A percentile compares a stretch with the other conserved stretches of the same genome.
Conservation (phyloP, 2,797 vertebrate genomes). For the Eulemur rubriventer region DNA sequence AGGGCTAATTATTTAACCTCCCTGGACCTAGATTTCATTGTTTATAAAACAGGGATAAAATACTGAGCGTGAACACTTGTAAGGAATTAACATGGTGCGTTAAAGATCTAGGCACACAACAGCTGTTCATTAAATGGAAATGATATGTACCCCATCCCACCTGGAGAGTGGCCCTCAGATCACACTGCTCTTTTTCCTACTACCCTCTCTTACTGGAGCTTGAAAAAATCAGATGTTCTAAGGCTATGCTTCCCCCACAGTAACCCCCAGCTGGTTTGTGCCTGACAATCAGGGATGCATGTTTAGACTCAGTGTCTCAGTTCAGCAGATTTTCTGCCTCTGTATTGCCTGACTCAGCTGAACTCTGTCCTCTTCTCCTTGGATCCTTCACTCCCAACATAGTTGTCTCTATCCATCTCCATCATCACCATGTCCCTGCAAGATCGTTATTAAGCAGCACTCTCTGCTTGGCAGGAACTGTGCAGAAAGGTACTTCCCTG, state of each 20-base stretch:
- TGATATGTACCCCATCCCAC: background rate
- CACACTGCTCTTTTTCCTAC: background rate
- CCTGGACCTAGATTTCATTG: background rate
- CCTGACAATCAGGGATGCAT: background rate
- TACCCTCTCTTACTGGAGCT: background rate
- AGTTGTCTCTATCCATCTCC: background rate
- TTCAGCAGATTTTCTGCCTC: background rate
- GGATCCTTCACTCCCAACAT: background rate
- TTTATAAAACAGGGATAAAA: background rate
- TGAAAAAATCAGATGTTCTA: background rate
- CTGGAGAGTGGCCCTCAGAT: background rate
- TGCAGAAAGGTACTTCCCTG: conserved; percentile 7
- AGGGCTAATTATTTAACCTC: background rate
- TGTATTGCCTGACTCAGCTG: background rate
- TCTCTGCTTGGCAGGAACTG: background rate
- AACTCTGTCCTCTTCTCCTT: background rate
- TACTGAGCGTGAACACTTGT: background rate
- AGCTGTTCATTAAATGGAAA: background rate
- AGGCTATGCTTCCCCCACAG: background rate
- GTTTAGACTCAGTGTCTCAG: background rate
- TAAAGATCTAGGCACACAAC: background rate
- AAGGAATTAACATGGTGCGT: background rate
- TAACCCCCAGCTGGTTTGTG: background rate
- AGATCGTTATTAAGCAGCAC: background rate
- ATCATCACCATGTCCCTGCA: background rate